These are phyloP conservation scores for Tortricodes alternella DNA, from an alignment of 2,888 invertebrate species.

Conservation along the genomic window DNA sequence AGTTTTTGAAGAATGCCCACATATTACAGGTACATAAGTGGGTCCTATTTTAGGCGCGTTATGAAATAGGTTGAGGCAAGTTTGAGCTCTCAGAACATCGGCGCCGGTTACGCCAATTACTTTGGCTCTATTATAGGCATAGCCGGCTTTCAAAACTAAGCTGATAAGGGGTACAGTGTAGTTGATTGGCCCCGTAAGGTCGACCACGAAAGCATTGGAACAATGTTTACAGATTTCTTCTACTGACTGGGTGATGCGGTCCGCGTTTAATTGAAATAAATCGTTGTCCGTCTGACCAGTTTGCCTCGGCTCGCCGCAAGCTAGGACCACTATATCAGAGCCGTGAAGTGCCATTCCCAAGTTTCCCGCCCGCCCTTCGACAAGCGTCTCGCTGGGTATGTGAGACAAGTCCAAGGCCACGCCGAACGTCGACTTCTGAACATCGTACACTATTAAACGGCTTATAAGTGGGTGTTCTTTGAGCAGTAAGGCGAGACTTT, in stretches of 20 bases:
- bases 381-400: conserved; percentile 9
- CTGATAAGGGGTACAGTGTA: conserved; percentile 17
- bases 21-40: conserved; percentile 14
- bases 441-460: conserved; percentile 5
- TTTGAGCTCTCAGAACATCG: conserved; percentile 17
- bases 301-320: conserved; percentile 9
- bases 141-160: neutral
- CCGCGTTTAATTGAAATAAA: conserved; percentile 12
- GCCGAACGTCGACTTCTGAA: conserved; percentile 3
- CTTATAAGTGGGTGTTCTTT: conserved; percentile 17
- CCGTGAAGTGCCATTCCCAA: too few species aligned
- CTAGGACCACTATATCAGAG: conserved; percentile 17
- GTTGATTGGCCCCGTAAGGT: conserved; percentile 21
- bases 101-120: conserved; percentile 15
- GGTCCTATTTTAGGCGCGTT: neutral
- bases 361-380: too few species aligned
- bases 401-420: conserved; percentile 15
- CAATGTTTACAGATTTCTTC: conserved; percentile 15
- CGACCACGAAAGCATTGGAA: conserved; percentile 9
- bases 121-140: conserved; percentile 6
- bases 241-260: conserved; percentile 2
- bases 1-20: conserved; percentile 21
- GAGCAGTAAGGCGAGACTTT: conserved; percentile 7
- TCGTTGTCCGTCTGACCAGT: conserved; percentile 28
- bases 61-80: conserved; percentile 11